phyloP scores from a whole-genome alignment of 2,888 invertebrate species.

The Caenorhabditis sp. region DNA sequence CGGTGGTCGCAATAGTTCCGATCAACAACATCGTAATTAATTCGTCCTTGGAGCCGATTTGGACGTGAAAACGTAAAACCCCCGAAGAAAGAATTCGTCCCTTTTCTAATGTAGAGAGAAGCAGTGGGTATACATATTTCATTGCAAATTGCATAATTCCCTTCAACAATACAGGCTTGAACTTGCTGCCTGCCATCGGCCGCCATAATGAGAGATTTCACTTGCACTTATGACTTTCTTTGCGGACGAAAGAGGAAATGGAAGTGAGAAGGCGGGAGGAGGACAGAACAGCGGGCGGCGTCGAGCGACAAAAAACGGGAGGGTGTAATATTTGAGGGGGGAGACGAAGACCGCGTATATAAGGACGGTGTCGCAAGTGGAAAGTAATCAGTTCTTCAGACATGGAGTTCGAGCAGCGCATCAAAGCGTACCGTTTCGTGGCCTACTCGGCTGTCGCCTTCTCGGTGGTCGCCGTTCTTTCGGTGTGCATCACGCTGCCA shows the following conservation, averaged over 20 bases:
- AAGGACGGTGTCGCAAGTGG: not conserved
- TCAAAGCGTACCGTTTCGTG: constrained; percentile 68
- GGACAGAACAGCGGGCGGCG: constrained; percentile 27
- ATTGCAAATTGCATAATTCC: constrained; percentile 25
- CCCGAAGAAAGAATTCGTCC: too few species aligned
- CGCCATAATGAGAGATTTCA: constrained; percentile 47
- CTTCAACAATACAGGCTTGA: constrained; percentile 16
- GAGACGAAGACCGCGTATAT: constrained; percentile 15
- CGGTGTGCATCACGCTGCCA: constrained; percentile 64
- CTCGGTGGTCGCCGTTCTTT: constrained; percentile 67
- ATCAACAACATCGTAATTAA: constrained; percentile 8
- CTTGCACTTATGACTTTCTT: constrained; percentile 48
- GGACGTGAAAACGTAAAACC: too few species aligned
- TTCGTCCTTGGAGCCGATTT: constrained; percentile 20
- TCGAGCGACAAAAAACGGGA: constrained; percentile 5
- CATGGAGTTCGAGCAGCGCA: constrained; percentile 64
- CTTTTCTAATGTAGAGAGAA: not conserved
- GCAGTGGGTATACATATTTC: constrained; percentile 26
- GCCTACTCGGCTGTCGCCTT: constrained; percentile 69
- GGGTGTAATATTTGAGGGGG: constrained; percentile 22
- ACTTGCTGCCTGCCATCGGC: constrained; percentile 17
- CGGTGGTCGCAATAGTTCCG: constrained; percentile 11
- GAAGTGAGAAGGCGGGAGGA: constrained; percentile 24
- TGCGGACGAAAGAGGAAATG: constrained; percentile 18
- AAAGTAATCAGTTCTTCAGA: constrained; percentile 39